These are phyloP conservation scores for Fistularia commersonii DNA, from an alignment of 2,797 vertebrate species.

Conservation along the genomic window DNA sequence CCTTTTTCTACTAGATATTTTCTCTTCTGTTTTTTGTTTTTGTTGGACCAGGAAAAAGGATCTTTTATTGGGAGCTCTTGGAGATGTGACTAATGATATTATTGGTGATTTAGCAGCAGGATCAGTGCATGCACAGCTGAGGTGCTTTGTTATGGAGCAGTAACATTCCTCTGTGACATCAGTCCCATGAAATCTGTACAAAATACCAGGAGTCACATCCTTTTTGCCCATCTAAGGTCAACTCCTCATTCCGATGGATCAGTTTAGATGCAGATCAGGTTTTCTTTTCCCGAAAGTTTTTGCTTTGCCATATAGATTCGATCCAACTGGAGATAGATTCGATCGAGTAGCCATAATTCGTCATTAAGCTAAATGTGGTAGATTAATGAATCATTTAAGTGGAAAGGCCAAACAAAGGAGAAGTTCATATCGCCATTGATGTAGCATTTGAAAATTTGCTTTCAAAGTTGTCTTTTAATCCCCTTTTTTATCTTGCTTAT, in stretches of 20 bases:
- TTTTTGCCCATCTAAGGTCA: too few relatives aligned
- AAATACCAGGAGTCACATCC: too few relatives aligned
- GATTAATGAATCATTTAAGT: conserved; percentile 1
- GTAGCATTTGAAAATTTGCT: too few relatives aligned
- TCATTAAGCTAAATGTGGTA: conserved; percentile 14
- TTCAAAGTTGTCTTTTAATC: too few relatives aligned
- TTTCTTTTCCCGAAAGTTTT: neutral
- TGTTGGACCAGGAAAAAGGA: conserved; percentile 38
- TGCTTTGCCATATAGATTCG: conserved; percentile 24
- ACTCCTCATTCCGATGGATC: too few relatives aligned
- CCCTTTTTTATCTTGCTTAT: too few relatives aligned
- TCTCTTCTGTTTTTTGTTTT: conserved; percentile 28
- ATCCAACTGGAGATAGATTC: conserved; percentile 14
- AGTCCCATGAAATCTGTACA: conserved; percentile 21
- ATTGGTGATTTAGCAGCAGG: conserved; percentile 17
- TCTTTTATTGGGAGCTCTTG: conserved; percentile 13
- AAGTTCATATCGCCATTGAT: conserved; percentile 6
- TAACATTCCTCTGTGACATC: conserved; percentile 48
- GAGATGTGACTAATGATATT: conserved; percentile 42
- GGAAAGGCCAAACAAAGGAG: conserved; percentile 1
- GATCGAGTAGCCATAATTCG: neutral
- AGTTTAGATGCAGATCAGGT: too few relatives aligned
- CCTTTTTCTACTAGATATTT: conserved; percentile 40
- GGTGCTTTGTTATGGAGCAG: conserved; percentile 9
- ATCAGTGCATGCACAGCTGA: conserved; percentile 8